A percentile compares a stretch with the other conserved stretches of the same genome.
Evolutionary conservation across 2,797 vertebrate genomes (phyloP).

Genomic region (Pogoniulus pusillus): DNA sequence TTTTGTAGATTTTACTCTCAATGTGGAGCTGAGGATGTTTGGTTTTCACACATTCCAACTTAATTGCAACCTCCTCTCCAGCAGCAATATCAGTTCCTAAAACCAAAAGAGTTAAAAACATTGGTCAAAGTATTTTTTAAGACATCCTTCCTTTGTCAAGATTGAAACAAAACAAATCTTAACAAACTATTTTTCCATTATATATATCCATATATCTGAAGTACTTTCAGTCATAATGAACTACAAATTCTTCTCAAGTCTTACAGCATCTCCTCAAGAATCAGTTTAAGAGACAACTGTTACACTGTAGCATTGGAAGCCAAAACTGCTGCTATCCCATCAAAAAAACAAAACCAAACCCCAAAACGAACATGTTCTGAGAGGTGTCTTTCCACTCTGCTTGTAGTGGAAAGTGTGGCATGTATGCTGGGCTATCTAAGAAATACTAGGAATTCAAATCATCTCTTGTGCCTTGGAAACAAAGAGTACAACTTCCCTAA

Average conservation of each 20-base stretch:
- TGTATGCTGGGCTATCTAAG: background rate
- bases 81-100: slow-evolving; percentile 94
- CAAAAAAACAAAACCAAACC: background rate
- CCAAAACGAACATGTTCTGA: background rate
- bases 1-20: slow-evolving; percentile 98
- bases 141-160: background rate
- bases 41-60: slow-evolving; percentile 97
- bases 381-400: background rate
- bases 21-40: slow-evolving; percentile 95
- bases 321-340: background rate
- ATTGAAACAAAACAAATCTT: background rate
- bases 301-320: background rate
- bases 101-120: background rate
- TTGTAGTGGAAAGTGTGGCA: background rate
- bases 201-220: background rate
- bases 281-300: background rate
- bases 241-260: background rate
- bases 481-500: background rate
- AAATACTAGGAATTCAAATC: background rate
- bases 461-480: background rate
- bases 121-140: background rate
- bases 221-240: background rate
- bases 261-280: background rate
- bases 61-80: slow-evolving; percentile 94
- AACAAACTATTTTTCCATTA: background rate